Percentiles rank a stretch among this genome's conserved stretches.
Conservation (phyloP, 2,888 invertebrate genomes). For the Eupelmus urozonus region DNA sequence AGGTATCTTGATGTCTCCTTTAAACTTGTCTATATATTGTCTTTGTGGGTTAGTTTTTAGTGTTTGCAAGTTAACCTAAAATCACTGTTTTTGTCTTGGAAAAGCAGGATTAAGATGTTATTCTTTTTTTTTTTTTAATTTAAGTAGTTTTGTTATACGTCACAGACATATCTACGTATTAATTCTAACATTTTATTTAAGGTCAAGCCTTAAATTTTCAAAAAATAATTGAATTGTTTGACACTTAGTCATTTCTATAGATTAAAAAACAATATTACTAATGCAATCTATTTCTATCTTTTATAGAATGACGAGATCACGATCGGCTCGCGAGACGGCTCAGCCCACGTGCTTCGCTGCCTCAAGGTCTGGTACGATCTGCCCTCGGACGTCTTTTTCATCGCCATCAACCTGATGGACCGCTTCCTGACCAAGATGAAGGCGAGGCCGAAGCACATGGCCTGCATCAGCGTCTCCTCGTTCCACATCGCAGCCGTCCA, state of each 20-base stretch:
- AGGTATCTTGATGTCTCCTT: constrained; percentile 25
- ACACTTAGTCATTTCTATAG: too few species aligned
- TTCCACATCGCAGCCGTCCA: constrained; percentile 89
- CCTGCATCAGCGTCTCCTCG: constrained; percentile 91
- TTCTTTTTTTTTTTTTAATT: not conserved
- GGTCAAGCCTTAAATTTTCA: too few species aligned
- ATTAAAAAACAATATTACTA: too few species aligned
- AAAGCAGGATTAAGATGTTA: too few species aligned
- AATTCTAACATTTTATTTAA: too few species aligned
- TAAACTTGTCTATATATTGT: too few species aligned
- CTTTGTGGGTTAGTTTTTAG: too few species aligned
- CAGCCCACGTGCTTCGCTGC: constrained; percentile 88
- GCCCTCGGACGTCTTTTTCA: constrained; percentile 87
- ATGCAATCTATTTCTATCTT: too few species aligned
- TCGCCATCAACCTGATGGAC: constrained; percentile 88
- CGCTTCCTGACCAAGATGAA: constrained; percentile 91
- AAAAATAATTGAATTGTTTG: too few species aligned
- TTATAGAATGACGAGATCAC: constrained; percentile 85
- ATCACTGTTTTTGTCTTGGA: too few species aligned
- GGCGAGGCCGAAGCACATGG: constrained; percentile 89
- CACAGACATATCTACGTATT: too few species aligned
- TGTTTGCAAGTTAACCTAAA: too few species aligned
- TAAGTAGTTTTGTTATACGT: not conserved
- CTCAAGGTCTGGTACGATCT: constrained; percentile 92
- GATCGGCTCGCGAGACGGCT: constrained; percentile 87